Evolutionary conservation across 2,888 invertebrate species (phyloP), one percentile per base, ranked within the genome.

Genomic region (Phymatocera aterrima): DNA sequence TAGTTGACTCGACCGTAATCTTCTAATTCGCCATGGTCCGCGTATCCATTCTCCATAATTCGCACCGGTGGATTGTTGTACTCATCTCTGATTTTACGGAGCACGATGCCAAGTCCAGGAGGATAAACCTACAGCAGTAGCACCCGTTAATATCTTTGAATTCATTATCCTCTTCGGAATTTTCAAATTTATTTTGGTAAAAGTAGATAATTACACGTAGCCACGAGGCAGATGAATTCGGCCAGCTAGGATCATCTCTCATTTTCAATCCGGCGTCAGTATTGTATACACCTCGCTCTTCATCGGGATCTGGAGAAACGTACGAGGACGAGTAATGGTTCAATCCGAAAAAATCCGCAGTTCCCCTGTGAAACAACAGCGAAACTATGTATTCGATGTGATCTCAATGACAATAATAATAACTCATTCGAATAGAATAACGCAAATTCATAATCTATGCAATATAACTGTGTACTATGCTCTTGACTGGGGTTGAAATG

Each of bases 41-140:
- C 91, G 89, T 91, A 92, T 0, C 94, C 94, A 81, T 94, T 94
- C 84, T 94, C 94, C 0, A 93, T 93, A 1, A 94, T 87, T 79
- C 91, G 92, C 0, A 94, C 90, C 12, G 91, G 87, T 0, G 93
- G 93, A 86, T 94, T 93, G 65, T 91, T 91, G 83, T 93, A 93
- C 1, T 89, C 84, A 0, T 85, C 83, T 77, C 90, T 91, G 28
- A 93, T 87, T 82, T 93, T 93, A 24, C 91, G 89, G 0, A 95
- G 85, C 0, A 93, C 65, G 78, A 93, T 92, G 79, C 91, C 87
- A 80, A 95, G 92, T 0, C 94, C 94, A 92, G 92, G 92, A 0
- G 94, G 94, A 0, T 93, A 92, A 79, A 92, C 92, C 93, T 86
- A 70, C 61, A 51, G 10, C n/a, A 43, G 15, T 43, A 28, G 68